These are phyloP conservation scores for Actenoides lindsayi DNA, from an alignment of 2,113 vertebrate genomes.

Conservation along the genomic window DNA sequence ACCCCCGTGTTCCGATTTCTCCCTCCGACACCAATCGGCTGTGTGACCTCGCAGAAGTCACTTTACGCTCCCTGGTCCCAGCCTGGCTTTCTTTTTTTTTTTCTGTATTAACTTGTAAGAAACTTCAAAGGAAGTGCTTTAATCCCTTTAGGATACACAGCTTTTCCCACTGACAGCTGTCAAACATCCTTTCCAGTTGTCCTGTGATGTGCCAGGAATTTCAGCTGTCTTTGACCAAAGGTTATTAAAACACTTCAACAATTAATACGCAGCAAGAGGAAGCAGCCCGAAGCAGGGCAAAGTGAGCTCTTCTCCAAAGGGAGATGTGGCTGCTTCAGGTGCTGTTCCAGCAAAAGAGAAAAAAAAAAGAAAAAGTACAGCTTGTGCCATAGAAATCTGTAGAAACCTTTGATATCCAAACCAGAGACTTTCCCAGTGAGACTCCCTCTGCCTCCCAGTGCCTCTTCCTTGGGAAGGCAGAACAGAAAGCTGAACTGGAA, in stretches of 20 bases:
- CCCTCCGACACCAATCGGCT: rapidly evolving
- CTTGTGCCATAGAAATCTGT: background rate
- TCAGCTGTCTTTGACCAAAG: slow-evolving; percentile 47
- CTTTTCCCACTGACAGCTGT: slow-evolving; percentile 55
- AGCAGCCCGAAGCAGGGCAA: slow-evolving; percentile 48
- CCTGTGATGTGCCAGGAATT: slow-evolving; percentile 43
- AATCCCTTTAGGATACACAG: slow-evolving; percentile 28
- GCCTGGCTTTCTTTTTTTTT: background rate
- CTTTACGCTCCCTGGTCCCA: background rate
- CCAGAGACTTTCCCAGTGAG: background rate
- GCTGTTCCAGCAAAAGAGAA: background rate
- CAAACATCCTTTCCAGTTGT: slow-evolving; percentile 21
- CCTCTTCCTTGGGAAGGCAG: background rate
- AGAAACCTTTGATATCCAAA: slow-evolving; percentile 8
- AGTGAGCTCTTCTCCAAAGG: background rate
- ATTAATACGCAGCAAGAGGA: slow-evolving; percentile 20
- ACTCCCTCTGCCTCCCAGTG: background rate
- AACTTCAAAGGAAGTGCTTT: slow-evolving; percentile 48
- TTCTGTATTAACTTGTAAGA: background rate
- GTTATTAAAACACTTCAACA: slow-evolving; percentile 58
- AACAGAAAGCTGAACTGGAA: background rate
- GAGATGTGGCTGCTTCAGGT: slow-evolving; percentile 9
- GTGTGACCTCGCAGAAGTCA: background rate
- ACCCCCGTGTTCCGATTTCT: background rate
- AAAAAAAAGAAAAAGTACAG: background rate